Conservation (phyloP, 2,797 vertebrate species). For the Liparis tanakae region DNA sequence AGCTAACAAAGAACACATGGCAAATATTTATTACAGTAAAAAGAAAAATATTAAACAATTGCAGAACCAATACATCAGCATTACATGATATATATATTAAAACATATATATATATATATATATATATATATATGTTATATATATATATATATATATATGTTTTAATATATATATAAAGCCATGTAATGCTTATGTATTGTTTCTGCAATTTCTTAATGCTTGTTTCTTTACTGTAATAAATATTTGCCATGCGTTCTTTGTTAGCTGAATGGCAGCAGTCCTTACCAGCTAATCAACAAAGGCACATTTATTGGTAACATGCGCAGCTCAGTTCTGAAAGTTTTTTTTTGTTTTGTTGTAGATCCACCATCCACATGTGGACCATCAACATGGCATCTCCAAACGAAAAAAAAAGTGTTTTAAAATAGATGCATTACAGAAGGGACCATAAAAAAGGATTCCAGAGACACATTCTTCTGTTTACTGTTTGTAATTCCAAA, state of each 20-base stretch:
- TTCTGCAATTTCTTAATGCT: background rate
- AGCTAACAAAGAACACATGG: constrained; percentile 21
- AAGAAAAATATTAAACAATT: too few species aligned
- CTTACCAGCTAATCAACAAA: constrained; percentile 29
- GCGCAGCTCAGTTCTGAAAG: background rate
- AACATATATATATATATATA: too few species aligned
- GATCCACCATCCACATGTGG: constrained; percentile 16
- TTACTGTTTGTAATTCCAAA: background rate
- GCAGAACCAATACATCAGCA: background rate
- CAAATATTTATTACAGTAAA: background rate
- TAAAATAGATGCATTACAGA: background rate
- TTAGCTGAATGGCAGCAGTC: constrained; percentile 14
- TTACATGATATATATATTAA: too few species aligned
- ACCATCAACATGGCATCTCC: constrained; percentile 13
- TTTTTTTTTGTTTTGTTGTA: background rate
- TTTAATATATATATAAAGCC: too few species aligned
- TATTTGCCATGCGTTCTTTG: constrained; percentile 16
- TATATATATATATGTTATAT: too few species aligned
- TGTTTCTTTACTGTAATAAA: background rate
- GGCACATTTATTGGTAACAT: constrained; percentile 27
- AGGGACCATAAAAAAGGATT: background rate
- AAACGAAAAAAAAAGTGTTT: background rate
- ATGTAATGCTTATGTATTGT: background rate
- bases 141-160: too few species aligned
- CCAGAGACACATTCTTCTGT: background rate